phyloP scores from a whole-genome alignment of 2,888 invertebrate species.

The Philonicus albiceps region DNA sequence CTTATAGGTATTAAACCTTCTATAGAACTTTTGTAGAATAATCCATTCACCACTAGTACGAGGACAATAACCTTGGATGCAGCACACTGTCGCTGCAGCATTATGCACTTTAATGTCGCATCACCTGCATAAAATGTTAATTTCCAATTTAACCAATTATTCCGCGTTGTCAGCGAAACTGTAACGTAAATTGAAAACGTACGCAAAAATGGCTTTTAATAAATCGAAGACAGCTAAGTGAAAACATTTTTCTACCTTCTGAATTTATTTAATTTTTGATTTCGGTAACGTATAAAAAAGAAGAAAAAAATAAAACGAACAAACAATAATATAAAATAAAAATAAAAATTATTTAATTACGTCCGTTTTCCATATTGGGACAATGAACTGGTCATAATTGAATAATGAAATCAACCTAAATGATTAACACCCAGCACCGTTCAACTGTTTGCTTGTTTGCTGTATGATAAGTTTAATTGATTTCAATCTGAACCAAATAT shows the following conservation, averaged over 20 bases:
- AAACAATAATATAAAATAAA: background rate
- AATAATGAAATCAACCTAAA: conserved; percentile 23
- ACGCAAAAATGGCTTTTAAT: background rate
- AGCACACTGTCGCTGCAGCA: background rate
- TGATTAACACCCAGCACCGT: background rate
- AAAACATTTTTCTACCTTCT: background rate
- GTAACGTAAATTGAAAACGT: background rate
- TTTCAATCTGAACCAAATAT: background rate
- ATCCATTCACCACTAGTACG: background rate
- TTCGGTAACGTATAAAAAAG: background rate
- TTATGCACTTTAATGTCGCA: background rate
- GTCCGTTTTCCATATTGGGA: background rate
- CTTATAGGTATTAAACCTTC: too few relatives aligned
- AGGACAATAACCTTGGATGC: background rate
- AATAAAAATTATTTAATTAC: background rate
- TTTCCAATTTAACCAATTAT: background rate
- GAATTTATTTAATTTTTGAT: background rate
- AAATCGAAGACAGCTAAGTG: background rate
- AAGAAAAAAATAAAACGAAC: too few relatives aligned
- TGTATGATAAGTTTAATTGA: conserved; percentile 19
- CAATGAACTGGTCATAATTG: background rate
- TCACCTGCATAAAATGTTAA: background rate
- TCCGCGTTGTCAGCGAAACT: background rate
- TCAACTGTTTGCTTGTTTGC: background rate
- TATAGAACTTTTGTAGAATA: background rate